These are phyloP conservation scores for Micromussa lordhowensis DNA, from an alignment of 92 coral and sea anemone genomes.

Conservation along the genomic window DNA sequence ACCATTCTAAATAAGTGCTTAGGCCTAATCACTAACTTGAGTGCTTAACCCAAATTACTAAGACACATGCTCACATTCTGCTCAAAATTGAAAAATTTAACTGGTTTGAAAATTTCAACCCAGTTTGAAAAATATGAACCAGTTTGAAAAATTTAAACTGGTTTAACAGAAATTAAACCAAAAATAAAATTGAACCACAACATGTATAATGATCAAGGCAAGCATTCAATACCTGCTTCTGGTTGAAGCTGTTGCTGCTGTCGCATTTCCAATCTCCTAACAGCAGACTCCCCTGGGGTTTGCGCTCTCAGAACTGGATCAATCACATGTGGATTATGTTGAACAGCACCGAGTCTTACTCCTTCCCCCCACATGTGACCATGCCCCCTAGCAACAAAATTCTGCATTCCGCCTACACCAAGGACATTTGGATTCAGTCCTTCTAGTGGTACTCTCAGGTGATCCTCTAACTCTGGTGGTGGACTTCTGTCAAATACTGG, in stretches of 20 bases:
- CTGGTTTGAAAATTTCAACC: too few relatives aligned
- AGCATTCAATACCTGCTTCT: constrained; percentile 40
- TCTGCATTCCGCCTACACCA: constrained; percentile 30
- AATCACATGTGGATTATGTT: constrained; percentile 80
- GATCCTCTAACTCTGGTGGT: constrained; percentile 35
- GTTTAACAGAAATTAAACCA: too few relatives aligned
- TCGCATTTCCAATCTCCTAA: constrained; percentile 75
- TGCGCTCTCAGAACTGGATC: constrained; percentile 71
- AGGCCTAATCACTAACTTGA: too few relatives aligned
- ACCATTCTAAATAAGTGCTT: too few relatives aligned
- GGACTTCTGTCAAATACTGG: constrained; percentile 30
- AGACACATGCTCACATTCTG: too few relatives aligned
- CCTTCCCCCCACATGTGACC: constrained; percentile 87
- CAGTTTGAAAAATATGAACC: too few relatives aligned
- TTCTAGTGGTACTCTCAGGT: constrained; percentile 10
- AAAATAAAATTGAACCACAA: too few relatives aligned
- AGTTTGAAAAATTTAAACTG: too few relatives aligned
- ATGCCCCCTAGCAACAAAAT: constrained; percentile 11
- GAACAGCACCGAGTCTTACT: constrained; percentile 76
- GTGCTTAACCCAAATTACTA: too few relatives aligned
- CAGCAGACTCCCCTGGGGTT: constrained; percentile 89
- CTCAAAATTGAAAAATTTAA: too few relatives aligned
- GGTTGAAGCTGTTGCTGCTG: constrained; percentile 47
- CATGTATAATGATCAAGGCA: background rate
- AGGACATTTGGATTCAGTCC: constrained; percentile 34